Percentiles rank a stretch among this genome's conserved stretches.
phyloP scores from a whole-genome alignment of 2,797 vertebrate species.

The Tenualosa thibaudeaui region DNA sequence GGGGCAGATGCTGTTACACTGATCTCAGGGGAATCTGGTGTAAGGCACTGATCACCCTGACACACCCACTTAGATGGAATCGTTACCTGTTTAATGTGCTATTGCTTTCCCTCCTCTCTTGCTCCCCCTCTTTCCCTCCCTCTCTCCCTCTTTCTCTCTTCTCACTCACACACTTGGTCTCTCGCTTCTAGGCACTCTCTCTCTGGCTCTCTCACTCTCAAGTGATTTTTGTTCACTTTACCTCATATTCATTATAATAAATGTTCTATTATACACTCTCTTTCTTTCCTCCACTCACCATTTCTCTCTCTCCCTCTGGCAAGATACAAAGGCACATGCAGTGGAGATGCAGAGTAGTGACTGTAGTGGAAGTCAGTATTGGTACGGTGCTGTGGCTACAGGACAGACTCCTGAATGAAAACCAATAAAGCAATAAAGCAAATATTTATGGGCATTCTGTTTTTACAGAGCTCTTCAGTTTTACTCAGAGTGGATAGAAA shows the following conservation, averaged over 20 bases:
- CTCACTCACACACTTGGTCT: conserved; percentile 1
- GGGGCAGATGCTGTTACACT: conserved; percentile 12
- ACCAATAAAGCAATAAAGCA: conserved; percentile 16
- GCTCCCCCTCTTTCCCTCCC: not conserved
- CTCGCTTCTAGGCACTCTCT: not conserved
- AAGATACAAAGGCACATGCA: too few relatives aligned
- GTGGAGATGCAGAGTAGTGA: not conserved
- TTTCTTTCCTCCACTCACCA: not conserved
- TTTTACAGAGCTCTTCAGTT: not conserved
- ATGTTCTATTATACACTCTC: too few relatives aligned
- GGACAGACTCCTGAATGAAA: conserved; percentile 37
- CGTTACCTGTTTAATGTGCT: conserved; percentile 19
- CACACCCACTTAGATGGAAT: conserved; percentile 26
- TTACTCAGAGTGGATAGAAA: not conserved
- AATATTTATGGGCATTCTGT: not conserved
- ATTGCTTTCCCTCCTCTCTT: not conserved
- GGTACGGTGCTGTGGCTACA: conserved; percentile 31
- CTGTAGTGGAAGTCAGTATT: not conserved
- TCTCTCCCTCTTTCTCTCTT: not conserved
- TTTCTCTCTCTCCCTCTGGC: not conserved
- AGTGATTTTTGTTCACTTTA: not conserved
- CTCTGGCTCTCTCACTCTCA: not conserved
- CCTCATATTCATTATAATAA: not conserved
- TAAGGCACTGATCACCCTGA: conserved; percentile 20
- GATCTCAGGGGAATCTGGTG: conserved; percentile 31